Evolutionary conservation across 2,888 invertebrate species (phyloP).

Genomic region (Lithophane semibrunnea): DNA sequence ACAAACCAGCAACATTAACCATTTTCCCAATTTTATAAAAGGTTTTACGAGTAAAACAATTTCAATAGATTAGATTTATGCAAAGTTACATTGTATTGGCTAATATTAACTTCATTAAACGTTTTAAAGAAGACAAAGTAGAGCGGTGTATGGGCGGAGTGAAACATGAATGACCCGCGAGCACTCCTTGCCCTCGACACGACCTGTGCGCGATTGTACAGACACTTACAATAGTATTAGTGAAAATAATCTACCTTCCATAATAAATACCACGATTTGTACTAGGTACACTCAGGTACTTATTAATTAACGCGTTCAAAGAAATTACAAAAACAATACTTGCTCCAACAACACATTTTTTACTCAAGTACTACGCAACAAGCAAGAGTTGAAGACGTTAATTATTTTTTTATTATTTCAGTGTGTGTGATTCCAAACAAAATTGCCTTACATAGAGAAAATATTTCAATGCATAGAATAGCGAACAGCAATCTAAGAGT

Average conservation of each 20-base stretch:
- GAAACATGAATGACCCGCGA: slow-evolving; percentile 81
- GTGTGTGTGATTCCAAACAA: slow-evolving; percentile 53
- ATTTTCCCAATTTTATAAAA: background rate
- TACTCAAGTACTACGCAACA: slow-evolving; percentile 22
- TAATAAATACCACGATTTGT: slow-evolving; percentile 50
- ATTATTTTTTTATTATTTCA: slow-evolving; percentile 55
- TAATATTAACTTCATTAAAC: slow-evolving; percentile 60
- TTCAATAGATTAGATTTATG: slow-evolving; percentile 14
- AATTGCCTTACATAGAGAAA: slow-evolving; percentile 57
- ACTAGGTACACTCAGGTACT: slow-evolving; percentile 14
- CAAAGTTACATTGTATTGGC: slow-evolving; percentile 18
- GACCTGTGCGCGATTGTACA: slow-evolving; percentile 76
- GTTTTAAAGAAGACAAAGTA: slow-evolving; percentile 75
- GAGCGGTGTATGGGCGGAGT: slow-evolving; percentile 82
- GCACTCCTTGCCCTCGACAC: slow-evolving; percentile 78
- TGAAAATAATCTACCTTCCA: slow-evolving; percentile 61
- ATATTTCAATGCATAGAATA: slow-evolving; percentile 58
- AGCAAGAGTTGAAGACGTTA: slow-evolving; percentile 45
- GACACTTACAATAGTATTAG: slow-evolving; percentile 74
- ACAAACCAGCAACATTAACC: background rate
- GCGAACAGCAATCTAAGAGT: slow-evolving; percentile 63
- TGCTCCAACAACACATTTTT: slow-evolving; percentile 27
- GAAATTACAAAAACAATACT: slow-evolving; percentile 38
- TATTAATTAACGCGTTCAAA: slow-evolving; percentile 38
- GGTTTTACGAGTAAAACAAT: background rate